Evolutionary conservation across 2,888 invertebrate species (phyloP), one percentile per base, ranked within the genome.

Genomic region (Empis stercorea): DNA sequence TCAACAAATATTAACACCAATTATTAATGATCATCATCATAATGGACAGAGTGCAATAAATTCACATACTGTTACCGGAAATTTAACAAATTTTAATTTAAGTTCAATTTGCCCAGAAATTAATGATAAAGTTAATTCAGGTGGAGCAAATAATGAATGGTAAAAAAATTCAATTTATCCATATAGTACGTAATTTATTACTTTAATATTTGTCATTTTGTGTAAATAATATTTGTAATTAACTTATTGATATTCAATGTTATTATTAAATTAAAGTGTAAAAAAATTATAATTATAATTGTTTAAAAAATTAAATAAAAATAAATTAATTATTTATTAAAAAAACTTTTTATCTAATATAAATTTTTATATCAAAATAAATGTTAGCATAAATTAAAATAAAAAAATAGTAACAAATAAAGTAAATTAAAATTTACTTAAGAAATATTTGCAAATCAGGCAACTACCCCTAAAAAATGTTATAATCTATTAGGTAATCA

Each of bases 21-120:
- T 27, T 27, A 2, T 27, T 7, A 9, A 7, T 27, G n/a, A 34
- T 13, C n/a, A 34, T 34, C 34, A 34, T 32, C 32, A 32, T 5
- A 3, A 20, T 9, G 42, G 45, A 30, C 44, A 48, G 15, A n/a
- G 9, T 16, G 10, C 16, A 37, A 37, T 37, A 10, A 37, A 37
- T 37, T 16, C 37, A 37, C 37, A 37, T 4, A 11, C 16, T 7
- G 52, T 51, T 10, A 40, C 50, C 2, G 44, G 51, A 1, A 55
- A 56, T 43, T 65, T 81, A 32, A 82, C 86, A 2, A 87, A 87
- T 64, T 87, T 87, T 61, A 87, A 87, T 67, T 71, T 87, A 38
- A 85, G 85, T 59, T 81, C 87, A 1, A 84, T 87, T 58, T 87
- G 87, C 64, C 87, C 87, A 2, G 87, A 87, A 72, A 87, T 87